Evolutionary conservation across 2,113 vertebrate species (phyloP), one percentile per base, ranked within the genome.

Genomic region (Pipra filicauda): DNA sequence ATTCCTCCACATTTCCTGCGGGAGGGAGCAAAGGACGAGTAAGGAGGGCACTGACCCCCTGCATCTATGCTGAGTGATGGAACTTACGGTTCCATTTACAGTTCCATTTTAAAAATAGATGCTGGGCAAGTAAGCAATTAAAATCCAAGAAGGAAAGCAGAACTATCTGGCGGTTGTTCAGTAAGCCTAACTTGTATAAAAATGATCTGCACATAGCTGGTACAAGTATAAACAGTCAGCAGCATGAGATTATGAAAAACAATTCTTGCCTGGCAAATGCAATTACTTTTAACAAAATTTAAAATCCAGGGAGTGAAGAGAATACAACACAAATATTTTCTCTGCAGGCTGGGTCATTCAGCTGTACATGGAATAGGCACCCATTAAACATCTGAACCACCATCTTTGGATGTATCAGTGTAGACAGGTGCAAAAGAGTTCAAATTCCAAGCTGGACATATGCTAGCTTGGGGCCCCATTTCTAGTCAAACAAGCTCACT

Each of bases 61-160:
- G 80, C 51, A 44, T 95, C 73, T 57, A n/a, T 6, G 52, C 66
- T 75, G 73, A 95, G 84, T 85, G 94, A 93, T 89, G 84, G 91
- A 92, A 88, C 57, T 95, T 74, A 67, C 69, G 93, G 83, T 84
- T 97, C 92, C 89, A 93, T 75, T 95, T 96, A 81, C 94, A 92
- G 91, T 67, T 93, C 73, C 80, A 81, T 89, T 95, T 95, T 93
- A 95, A 96, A 97, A 97, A 95, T 96, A 97, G 89, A 95, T 89
- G 84, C 65, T 26, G 91, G 91, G 84, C 84, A 95, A 97, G 86
- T 91, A 93, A 95, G 94, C 89, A 95, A 97, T 96, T 97, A 97
- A 97, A 95, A 97, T 95, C 87, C 89, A 95, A 95, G 93, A 95
- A 94, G 86, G 84, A 96, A 96, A 97, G 93, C 93, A 96, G 93